phyloP scores from a whole-genome alignment of 2,888 invertebrate genomes.

The Dione vanillae region DNA sequence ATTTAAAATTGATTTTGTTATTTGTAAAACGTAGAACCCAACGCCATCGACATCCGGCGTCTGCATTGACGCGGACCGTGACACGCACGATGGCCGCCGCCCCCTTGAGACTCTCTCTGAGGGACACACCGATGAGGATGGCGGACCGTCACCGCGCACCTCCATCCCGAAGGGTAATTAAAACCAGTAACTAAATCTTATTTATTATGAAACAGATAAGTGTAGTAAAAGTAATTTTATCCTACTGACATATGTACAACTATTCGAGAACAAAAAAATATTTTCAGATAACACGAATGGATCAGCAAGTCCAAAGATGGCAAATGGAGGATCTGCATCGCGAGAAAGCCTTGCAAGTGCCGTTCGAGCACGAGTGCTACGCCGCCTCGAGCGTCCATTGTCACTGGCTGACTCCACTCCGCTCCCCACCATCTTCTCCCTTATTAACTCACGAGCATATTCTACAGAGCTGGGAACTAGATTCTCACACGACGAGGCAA shows the following conservation, averaged over 20 bases:
- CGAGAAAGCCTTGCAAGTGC: conserved; percentile 65
- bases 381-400: conserved; percentile 64
- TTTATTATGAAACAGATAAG: not conserved
- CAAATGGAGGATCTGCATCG: conserved; percentile 52
- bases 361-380: conserved; percentile 64
- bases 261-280: not conserved
- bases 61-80: conserved; percentile 39
- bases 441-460: conserved; percentile 61
- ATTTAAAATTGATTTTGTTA: too few species aligned
- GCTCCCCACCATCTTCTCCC: conserved; percentile 57
- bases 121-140: conserved; percentile 67
- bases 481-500: conserved; percentile 44
- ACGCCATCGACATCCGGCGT: conserved; percentile 68
- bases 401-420: conserved; percentile 64
- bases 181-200: not conserved
- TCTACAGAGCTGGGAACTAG: conserved; percentile 57
- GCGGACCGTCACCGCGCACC: conserved; percentile 59
- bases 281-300: conserved; percentile 60
- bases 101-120: conserved; percentile 72
- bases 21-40: conserved; percentile 60
- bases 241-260: not conserved
- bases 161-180: conserved; percentile 62
- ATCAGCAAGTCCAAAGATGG: conserved; percentile 51
- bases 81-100: conserved; percentile 47
- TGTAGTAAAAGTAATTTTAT: not conserved